Evolutionary conservation across 1,140 invertebrate genomes (phyloP).

Genomic region (Diabrotica virgifera): DNA sequence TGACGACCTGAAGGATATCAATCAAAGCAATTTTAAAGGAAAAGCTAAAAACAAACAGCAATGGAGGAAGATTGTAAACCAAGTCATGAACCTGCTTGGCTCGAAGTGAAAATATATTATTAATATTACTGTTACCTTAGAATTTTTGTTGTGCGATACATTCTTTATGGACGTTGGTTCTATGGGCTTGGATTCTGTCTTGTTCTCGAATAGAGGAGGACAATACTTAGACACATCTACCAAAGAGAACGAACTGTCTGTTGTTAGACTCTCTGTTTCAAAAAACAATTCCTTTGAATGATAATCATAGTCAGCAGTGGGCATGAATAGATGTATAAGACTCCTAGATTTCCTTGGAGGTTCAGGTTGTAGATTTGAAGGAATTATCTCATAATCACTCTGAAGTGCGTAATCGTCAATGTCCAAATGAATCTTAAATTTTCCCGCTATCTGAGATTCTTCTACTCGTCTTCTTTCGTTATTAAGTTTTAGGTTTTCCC

Average conservation of each 20-base stretch:
- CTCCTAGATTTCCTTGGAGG: constrained; percentile 56
- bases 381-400: constrained; percentile 59
- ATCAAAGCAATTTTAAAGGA: no score
- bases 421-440: constrained; percentile 40
- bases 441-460: constrained; percentile 35
- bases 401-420: constrained; percentile 32
- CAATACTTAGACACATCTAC: constrained; percentile 62
- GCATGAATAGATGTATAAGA: constrained; percentile 47
- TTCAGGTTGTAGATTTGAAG: constrained; percentile 59
- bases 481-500: constrained; percentile 45
- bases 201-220: constrained; percentile 44
- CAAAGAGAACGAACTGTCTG: constrained; percentile 66
- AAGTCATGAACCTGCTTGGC: no score
- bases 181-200: constrained; percentile 34
- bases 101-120: no score
- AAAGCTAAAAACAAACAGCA: no score
- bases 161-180: constrained; percentile 18
- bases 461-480: constrained; percentile 46
- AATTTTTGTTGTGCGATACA: constrained; percentile 8
- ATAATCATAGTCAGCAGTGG: constrained; percentile 51
- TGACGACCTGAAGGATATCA: no score
- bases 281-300: constrained; percentile 56
- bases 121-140: constrained; percentile 22
- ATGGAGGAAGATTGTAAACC: no score
- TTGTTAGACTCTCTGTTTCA: constrained; percentile 63